Conservation (phyloP, 2,113 vertebrate species). For the Oryzias melastigma region DNA sequence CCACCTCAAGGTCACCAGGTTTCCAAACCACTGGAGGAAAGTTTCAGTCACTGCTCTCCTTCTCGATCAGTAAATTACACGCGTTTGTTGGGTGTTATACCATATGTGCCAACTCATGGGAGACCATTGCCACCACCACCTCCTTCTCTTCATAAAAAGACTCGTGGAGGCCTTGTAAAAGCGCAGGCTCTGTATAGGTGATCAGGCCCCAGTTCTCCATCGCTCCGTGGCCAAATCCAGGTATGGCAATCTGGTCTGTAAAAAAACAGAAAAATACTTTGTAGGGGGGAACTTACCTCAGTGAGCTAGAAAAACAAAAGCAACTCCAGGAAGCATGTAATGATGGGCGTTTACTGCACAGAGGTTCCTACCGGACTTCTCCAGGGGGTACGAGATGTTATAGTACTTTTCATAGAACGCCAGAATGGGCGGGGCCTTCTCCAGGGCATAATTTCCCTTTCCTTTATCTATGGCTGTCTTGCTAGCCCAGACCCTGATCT, state of each 20-base stretch:
- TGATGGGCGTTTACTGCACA: not conserved
- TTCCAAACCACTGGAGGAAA: constrained; percentile 88
- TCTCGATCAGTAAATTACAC: not conserved
- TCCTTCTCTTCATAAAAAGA: constrained; percentile 88
- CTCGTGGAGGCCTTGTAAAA: constrained; percentile 68
- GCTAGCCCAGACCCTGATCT: constrained; percentile 93
- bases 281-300: too few species aligned
- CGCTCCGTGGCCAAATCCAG: constrained; percentile 87
- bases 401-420: constrained; percentile 80
- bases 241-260: constrained; percentile 88
- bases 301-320: not conserved
- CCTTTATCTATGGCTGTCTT: constrained; percentile 64
- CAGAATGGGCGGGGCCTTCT: constrained; percentile 80
- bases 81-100: constrained; percentile 55
- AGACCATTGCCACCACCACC: constrained; percentile 81
- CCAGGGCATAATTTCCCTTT: constrained; percentile 80
- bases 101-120: constrained; percentile 94
- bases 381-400: constrained; percentile 78
- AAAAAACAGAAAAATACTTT: not conserved
- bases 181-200: constrained; percentile 88
- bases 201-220: constrained; percentile 99
- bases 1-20: constrained; percentile 88
- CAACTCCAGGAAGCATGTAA: not conserved
- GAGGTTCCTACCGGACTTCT: constrained; percentile 82
- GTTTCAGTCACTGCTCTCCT: not conserved